Conservation (phyloP, 2,888 invertebrate species). For the Torymus aiolomorphi region DNA sequence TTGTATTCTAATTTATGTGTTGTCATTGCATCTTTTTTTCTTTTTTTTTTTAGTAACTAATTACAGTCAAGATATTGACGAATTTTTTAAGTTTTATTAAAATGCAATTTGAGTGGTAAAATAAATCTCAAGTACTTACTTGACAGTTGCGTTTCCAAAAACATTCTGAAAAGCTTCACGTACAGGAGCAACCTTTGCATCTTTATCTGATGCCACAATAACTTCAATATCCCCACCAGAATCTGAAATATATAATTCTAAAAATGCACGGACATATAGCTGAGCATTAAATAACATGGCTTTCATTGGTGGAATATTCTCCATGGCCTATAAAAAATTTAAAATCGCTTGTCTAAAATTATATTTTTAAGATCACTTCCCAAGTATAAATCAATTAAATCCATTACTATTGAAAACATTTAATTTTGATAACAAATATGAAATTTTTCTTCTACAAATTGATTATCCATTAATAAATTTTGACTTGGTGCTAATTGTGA, state of each 20-base stretch:
- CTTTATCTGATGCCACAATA: slow-evolving; percentile 86
- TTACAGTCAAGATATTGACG: too few relatives aligned
- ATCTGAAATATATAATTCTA: slow-evolving; percentile 77
- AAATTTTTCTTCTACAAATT: not conserved
- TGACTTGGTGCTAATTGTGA: slow-evolving; percentile 1
- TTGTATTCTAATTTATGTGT: too few relatives aligned
- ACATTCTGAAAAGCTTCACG: slow-evolving; percentile 88
- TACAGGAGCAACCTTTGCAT: slow-evolving; percentile 85
- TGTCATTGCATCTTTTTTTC: too few relatives aligned
- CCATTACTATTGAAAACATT: too few relatives aligned
- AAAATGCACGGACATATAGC: slow-evolving; percentile 60
- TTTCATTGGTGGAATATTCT: slow-evolving; percentile 39
- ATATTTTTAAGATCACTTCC: not conserved
- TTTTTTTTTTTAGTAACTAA: too few relatives aligned
- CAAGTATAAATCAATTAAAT: not conserved
- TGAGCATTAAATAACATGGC: slow-evolving; percentile 61
- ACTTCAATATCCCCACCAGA: slow-evolving; percentile 87
- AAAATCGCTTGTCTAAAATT: not conserved
- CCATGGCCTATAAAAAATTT: slow-evolving; percentile 13
- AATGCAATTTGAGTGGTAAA: too few relatives aligned
- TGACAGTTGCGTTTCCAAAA: slow-evolving; percentile 88
- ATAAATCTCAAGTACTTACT: slow-evolving; percentile 76
- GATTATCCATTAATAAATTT: slow-evolving; percentile 5
- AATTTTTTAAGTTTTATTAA: too few relatives aligned
- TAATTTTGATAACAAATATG: too few relatives aligned